Evolutionary conservation across 1,140 invertebrate species (phyloP).

Genomic region (Heliconius himera): DNA sequence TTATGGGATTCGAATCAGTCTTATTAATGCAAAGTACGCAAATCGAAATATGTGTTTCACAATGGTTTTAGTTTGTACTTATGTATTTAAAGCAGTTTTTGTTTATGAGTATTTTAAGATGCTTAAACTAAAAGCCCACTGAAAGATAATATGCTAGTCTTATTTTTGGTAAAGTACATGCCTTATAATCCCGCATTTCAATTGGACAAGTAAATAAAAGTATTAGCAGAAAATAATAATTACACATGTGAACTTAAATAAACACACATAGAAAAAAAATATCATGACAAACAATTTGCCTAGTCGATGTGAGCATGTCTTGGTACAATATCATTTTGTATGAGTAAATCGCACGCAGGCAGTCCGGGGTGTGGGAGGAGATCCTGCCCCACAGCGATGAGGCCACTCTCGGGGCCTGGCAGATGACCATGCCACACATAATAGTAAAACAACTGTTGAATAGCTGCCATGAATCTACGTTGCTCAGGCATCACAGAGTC

Average conservation of each 20-base stretch:
- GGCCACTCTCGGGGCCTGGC: constrained; percentile 76
- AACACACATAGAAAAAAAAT: constrained; percentile 36
- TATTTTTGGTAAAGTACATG: neutral
- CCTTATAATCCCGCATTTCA: neutral
- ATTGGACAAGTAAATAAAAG: constrained; percentile 6
- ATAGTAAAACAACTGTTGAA: constrained; percentile 91
- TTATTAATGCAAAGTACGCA: constrained; percentile 25
- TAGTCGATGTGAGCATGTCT: constrained; percentile 83
- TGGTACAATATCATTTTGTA: constrained; percentile 87
- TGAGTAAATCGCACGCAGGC: constrained; percentile 89
- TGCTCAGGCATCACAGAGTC: constrained; percentile 87
- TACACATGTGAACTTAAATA: constrained; percentile 21
- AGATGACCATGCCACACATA: constrained; percentile 89
- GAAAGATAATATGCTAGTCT: neutral
- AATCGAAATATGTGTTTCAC: neutral
- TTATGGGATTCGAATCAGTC: constrained; percentile 47
- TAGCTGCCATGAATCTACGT: constrained; percentile 87
- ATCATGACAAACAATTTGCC: constrained; percentile 13
- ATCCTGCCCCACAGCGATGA: constrained; percentile 87
- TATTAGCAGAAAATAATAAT: constrained; percentile 32
- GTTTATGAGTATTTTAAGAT: constrained; percentile 29
- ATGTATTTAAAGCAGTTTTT: constrained; percentile 13
- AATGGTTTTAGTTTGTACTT: constrained; percentile 18
- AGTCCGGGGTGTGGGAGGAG: constrained; percentile 83
- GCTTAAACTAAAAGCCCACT: constrained; percentile 21